Evolutionary conservation across 2,797 vertebrate genomes (phyloP).

Genomic region (Smutsia temminckii): DNA sequence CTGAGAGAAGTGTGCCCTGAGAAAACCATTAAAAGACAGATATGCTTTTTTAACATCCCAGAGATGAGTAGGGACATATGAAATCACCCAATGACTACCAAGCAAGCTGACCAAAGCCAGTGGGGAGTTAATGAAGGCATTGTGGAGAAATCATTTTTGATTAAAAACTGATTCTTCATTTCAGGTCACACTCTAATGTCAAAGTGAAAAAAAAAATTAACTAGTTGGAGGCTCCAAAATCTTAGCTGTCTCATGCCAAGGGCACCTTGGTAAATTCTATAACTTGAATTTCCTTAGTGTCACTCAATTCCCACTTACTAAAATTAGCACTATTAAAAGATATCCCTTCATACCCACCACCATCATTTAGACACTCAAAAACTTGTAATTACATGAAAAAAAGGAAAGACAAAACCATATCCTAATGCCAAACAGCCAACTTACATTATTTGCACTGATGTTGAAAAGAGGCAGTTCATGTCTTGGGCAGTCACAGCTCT

Average conservation of each 20-base stretch:
- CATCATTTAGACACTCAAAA: not conserved
- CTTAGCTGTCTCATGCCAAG: not conserved
- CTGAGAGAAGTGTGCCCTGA: conserved; percentile 96
- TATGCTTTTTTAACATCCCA: conserved; percentile 66
- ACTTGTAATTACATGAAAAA: not conserved
- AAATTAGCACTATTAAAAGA: not conserved
- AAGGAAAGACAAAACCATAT: not conserved
- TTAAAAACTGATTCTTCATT: conserved; percentile 44
- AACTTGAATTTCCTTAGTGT: not conserved
- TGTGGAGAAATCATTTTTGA: conserved; percentile 44
- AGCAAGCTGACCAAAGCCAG: conserved; percentile 64
- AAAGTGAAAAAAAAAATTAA: conserved; percentile 40
- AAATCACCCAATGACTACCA: conserved; percentile 61
- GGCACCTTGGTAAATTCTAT: not conserved
- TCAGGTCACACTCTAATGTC: not conserved
- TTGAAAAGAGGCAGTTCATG: not conserved
- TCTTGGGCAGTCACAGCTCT: not conserved
- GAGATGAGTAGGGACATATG: conserved; percentile 14
- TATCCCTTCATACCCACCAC: not conserved
- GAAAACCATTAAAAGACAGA: conserved; percentile 79
- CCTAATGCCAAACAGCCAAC: not conserved
- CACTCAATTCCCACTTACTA: not conserved
- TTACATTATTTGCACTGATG: not conserved
- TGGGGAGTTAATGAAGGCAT: conserved; percentile 55
- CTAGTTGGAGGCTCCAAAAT: not conserved